Base-by-base conservation (phyloP, 2,888 invertebrate species). In the Thalpophila matura region DNA sequence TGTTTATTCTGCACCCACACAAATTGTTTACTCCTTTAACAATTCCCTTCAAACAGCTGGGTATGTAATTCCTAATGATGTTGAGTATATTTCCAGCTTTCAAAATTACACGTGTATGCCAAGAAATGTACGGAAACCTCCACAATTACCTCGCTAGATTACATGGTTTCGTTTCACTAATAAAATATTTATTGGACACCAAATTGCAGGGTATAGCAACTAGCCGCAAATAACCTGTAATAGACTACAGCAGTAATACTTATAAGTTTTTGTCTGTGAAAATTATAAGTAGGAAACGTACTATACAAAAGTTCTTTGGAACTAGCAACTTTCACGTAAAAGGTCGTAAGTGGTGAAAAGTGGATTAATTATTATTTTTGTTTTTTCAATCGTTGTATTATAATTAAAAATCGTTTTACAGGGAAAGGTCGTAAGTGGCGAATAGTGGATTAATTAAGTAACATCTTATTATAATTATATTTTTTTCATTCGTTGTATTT, bases 131-230 rank as follows among this genome's bases (percentile, higher is more conserved):
- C 14, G 43, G 27, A 67, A 66, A 38, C 31, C 4, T 66, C 33
- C 33, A 24, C 1, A 31, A 9, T 38, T 67, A 20, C 29, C 10
- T 7, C 43, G 29, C 14, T n/a, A 43, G 58, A 64, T 67, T 59
- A 59, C 7, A 50, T 5, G 50, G 43, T 58, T 38, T 10, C 38
- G n/a, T 54, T 33, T 5, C 5, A 10, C 24, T 40, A 67, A 50
- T 65, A 45, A 45, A 59, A 18, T 12, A 50, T 50, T 18, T 45
- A 49, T 33, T 27, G 12, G 26, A 18, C 22, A 38, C 31, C 12
- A 66, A 65, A 67, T 58, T 67, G 38, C 29, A 20, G 49, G 37
- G 59, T 65, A 33, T 9, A 35, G 9, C 1, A 33, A 29, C 45
- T 3, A 31, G n/a, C 2, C 29, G 7, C 27, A 10, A 46, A 24